phyloP scores from a whole-genome alignment of 2,888 invertebrate genomes.

The Homarus gammarus region DNA sequence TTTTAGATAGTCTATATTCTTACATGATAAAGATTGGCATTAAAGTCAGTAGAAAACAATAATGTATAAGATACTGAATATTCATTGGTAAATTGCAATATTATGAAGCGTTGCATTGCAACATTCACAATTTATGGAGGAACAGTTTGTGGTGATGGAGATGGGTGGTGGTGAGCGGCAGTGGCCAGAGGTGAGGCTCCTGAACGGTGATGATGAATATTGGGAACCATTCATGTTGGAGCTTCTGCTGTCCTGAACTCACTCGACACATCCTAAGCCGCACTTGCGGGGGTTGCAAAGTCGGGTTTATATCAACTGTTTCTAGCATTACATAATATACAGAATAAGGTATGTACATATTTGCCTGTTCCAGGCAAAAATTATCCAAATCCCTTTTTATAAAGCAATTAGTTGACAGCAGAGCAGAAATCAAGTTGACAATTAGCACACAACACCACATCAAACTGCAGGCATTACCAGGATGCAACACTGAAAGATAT shows the following conservation, averaged over 20 bases:
- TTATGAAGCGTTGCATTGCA: conserved; percentile 68
- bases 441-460: conserved; percentile 64
- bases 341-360: conserved; percentile 33
- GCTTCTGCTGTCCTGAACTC: conserved; percentile 25
- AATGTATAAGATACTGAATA: conserved; percentile 41
- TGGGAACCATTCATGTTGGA: conserved; percentile 34
- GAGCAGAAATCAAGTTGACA: conserved; percentile 53
- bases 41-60: conserved; percentile 62
- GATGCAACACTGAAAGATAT: conserved; percentile 64
- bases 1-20: conserved; percentile 23
- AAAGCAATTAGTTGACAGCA: conserved; percentile 47
- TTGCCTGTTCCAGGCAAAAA: conserved; percentile 16
- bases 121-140: conserved; percentile 54
- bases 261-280: conserved; percentile 26
- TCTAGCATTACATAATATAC: conserved; percentile 9
- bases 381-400: conserved; percentile 19
- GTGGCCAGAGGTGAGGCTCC: conserved; percentile 26
- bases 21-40: conserved; percentile 50
- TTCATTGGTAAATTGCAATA: conserved; percentile 66
- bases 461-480: conserved; percentile 69
- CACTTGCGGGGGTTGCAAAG: conserved; percentile 23
- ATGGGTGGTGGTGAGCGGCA: conserved; percentile 28
- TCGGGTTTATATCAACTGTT: conserved; percentile 37
- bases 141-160: conserved; percentile 62
- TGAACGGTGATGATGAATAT: conserved; percentile 5